Base-by-base conservation (phyloP, 2,797 vertebrate genomes). In the Selene dorsalis region DNA sequence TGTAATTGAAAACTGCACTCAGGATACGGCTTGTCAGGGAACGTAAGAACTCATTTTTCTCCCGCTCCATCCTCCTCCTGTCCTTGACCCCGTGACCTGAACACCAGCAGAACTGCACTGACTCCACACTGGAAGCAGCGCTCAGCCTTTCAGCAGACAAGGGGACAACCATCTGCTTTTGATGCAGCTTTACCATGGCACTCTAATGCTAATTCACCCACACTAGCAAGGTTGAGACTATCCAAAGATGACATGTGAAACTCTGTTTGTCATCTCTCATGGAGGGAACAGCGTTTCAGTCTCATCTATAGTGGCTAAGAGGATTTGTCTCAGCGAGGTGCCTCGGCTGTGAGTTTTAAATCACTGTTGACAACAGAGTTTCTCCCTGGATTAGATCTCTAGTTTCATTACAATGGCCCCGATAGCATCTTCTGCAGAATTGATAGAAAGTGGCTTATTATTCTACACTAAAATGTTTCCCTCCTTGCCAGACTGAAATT, bases 311-410 rank as follows among this genome's bases (percentile, higher is more conserved):
- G 62, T 55, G 64, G 84, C 82, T 83, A 86, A 90, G 85, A 89
- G 84, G 87, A 89, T 89, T 93, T 90, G 89, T 88, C 79, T 84
- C 80, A 88, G 89, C 56, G 43, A 88, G 87, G 84, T 75, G 80
- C 86, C 81, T 91, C 87, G 73, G 87, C 88, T 89, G 66, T 56
- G 68, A 86, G 89, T 91, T 91, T 90, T 85, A 93, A 92, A 92
- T 93, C 85, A 90, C 77, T 87, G 85, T 84, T 91, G 87, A 90
- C 93, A 89, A 87, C 84, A 81, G 72, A 75, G 81, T 84, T 92
- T 84, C 75, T 89, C 78, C 75, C 68, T 64, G 79, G 88, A 92
- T 91, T 88, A 88, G 84, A 93, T 92, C 84, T 88, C 62, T 69
- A 67, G 84, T 93, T 93, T 93, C 84, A 93, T 92, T 93, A 87